phyloP scores from a whole-genome alignment of 2,797 vertebrate genomes.

The Buphagus erythrorhynchus region DNA sequence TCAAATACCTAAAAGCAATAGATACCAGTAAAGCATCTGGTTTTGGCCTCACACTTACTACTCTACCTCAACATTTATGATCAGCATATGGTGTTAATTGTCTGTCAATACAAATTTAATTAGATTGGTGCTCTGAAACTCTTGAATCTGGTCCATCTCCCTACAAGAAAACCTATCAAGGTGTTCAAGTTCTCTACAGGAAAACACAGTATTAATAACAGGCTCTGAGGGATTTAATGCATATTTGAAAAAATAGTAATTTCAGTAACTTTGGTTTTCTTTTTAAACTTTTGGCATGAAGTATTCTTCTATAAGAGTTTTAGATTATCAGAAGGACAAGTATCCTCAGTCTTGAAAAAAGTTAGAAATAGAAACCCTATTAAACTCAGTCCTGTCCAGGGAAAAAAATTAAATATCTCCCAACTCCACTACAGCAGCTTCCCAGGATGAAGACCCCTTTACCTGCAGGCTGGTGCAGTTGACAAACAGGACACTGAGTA shows the following conservation, averaged over 20 bases:
- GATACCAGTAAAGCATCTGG: not conserved
- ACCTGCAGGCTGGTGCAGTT: conserved; percentile 71
- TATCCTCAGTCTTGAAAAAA: not conserved
- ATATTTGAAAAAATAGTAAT: not conserved
- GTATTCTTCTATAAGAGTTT: fast-evolving
- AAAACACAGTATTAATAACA: fast-evolving
- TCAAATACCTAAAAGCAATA: not conserved
- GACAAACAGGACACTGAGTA: conserved; percentile 12
- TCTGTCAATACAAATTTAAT: not conserved
- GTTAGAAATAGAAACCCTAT: not conserved
- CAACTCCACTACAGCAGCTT: not conserved
- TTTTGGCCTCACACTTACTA: not conserved
- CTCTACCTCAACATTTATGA: not conserved
- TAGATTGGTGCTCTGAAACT: not conserved
- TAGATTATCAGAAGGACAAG: fast-evolving
- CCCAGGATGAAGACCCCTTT: not conserved
- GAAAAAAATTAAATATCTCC: fast-evolving
- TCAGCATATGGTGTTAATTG: not conserved
- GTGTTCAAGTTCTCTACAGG: not conserved
- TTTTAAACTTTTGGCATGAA: not conserved
- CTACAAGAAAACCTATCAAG: not conserved
- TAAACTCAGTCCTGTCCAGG: not conserved
- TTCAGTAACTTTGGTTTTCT: not conserved
- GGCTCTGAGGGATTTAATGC: not conserved
- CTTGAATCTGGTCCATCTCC: not conserved